Evolutionary conservation across 2,888 invertebrate species (phyloP), one percentile per base, ranked within the genome.

Genomic region (Ichneumoninae sp.): DNA sequence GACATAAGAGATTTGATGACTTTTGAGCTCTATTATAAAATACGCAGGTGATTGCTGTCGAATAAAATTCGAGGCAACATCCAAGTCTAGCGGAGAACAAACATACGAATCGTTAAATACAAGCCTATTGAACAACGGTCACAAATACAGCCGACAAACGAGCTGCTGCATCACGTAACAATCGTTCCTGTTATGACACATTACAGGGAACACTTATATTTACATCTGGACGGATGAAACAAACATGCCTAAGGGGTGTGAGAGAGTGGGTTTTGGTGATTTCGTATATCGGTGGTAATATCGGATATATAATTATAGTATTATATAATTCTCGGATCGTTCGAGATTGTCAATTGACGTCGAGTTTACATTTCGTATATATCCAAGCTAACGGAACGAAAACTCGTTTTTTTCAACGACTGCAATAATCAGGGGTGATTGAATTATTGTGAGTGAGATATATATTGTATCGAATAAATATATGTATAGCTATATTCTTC

Each of bases 221-320:
- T 66, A 65, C 57, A 80, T 74, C 65, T 74, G 60, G 75, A 40
- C 60, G 62, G 44, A 8, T 65, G 52, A 52, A 80, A 78, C 82
- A 75, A 84, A 85, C 88, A 87, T 88, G 88, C 88, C 87, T 85
- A 83, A 83, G 77, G 82, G 70, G 83, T 80, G 79, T 52, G 82
- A 84, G 50, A 74, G 83, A 74, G 83, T 86, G 19, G 80, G 66
- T 71, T 26, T 75, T 66, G 40, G 80, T 74, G 82, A 80, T 54
- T 78, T 83, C n/a, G 80, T 72, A 82, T 82, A 71, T 68, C 54
- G 40, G 50, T 82, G 70, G 36, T 50, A 19, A 62, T 47, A 50
- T 84, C 19, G 52, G 60, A 36, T 60, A 40, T 74, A 47, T 47
- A 47, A 47, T 40, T 6, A 50, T 65, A 62, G 50, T 33, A 54